These are phyloP conservation scores for Diadophis punctatus DNA, from an alignment of 2,113 vertebrate species.

Conservation along the genomic window DNA sequence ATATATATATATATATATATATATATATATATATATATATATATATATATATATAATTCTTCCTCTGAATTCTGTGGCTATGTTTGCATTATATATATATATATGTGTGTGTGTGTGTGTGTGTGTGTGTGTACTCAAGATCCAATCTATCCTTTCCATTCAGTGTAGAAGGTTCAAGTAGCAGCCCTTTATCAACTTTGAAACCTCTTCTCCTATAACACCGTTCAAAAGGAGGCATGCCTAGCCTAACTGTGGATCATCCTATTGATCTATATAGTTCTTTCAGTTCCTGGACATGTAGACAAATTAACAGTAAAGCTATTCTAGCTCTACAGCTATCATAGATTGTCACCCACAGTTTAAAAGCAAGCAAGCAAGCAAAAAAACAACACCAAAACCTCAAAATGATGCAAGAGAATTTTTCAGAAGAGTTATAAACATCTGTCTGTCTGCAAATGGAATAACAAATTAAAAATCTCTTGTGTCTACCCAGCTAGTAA, in stretches of 20 bases:
- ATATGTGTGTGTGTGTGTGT: no score
- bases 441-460: neutral
- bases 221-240: neutral
- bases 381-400: neutral
- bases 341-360: neutral
- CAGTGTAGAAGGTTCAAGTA: neutral
- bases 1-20: no score
- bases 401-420: neutral
- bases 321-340: no score
- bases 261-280: neutral
- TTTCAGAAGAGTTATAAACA: neutral
- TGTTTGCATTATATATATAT: no score
- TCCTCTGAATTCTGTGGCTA: no score
- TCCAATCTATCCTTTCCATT: neutral
- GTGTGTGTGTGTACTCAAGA: no score
- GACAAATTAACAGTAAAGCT: neutral
- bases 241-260: neutral
- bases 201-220: neutral
- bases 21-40: no score
- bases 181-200: neutral
- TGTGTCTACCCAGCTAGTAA: neutral
- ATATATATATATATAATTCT: no score
- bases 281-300: neutral
- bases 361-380: neutral
- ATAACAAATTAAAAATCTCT: neutral